phyloP scores from a whole-genome alignment of 2,888 invertebrate genomes.

The Ennomos erosarius region DNA sequence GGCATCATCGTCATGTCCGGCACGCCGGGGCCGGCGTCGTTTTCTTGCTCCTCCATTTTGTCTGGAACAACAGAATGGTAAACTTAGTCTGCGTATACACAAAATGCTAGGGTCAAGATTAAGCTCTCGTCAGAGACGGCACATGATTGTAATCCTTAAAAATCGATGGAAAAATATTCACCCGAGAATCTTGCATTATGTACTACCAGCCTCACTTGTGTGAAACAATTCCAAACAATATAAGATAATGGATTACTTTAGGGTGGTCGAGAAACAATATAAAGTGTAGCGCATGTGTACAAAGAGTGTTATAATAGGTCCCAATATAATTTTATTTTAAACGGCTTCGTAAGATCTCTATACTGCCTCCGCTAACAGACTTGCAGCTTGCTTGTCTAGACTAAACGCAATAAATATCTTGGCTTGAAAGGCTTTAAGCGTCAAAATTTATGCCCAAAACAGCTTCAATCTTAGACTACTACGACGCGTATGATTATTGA shows the following conservation, averaged over 20 bases:
- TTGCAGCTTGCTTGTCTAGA: slow-evolving; percentile 40
- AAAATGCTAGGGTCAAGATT: no score
- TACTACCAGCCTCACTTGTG: no score
- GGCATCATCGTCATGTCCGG: slow-evolving; percentile 97
- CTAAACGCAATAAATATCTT: slow-evolving; percentile 41
- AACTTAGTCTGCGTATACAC: neutral
- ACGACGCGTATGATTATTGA: slow-evolving; percentile 8
- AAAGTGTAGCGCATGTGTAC: no score
- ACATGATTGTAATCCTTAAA: no score
- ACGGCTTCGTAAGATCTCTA: slow-evolving; percentile 11
- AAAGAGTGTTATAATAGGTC: no score
- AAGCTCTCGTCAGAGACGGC: no score
- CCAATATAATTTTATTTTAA: slow-evolving; percentile 33
- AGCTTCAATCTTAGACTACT: slow-evolving; percentile 6
- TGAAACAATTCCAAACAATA: no score
- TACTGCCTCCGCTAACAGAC: slow-evolving; percentile 34
- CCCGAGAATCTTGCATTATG: no score
- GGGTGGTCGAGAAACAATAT: no score
- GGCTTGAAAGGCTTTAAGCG: slow-evolving; percentile 21
- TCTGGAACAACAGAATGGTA: slow-evolving; percentile 54
- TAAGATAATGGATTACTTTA: no score
- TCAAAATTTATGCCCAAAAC: slow-evolving; percentile 6
- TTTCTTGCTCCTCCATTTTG: slow-evolving; percentile 77
- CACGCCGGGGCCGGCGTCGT: slow-evolving; percentile 88
- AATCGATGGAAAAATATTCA: no score